Evolutionary conservation across 2,888 invertebrate genomes (phyloP).

Genomic region (Helicoverpa assulta): DNA sequence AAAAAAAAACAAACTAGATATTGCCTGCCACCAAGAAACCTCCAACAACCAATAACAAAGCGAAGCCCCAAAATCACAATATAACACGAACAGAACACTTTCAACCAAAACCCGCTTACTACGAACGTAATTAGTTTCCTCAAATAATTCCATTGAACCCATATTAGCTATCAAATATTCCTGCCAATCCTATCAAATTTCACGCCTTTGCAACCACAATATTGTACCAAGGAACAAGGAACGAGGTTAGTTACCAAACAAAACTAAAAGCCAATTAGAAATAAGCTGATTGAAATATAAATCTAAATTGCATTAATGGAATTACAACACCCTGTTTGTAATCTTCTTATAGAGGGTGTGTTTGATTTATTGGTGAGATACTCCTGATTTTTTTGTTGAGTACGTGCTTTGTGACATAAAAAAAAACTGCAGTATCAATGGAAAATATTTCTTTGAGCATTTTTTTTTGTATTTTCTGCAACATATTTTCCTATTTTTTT

Average conservation of each 20-base stretch:
- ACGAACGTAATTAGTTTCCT: neutral
- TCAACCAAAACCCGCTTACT: neutral
- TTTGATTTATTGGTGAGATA: neutral
- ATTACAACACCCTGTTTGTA: conserved; percentile 18
- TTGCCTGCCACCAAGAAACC: no score
- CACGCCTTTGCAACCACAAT: conserved; percentile 23
- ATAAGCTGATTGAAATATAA: conserved; percentile 53
- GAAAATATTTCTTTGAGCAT: no score
- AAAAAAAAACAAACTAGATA: no score
- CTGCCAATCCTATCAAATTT: conserved; percentile 33
- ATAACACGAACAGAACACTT: neutral
- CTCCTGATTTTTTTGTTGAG: conserved; percentile 1
- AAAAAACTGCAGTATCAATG: no score
- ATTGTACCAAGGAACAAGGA: conserved; percentile 23
- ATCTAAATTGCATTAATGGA: conserved; percentile 47
- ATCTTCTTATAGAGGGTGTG: conserved; percentile 28
- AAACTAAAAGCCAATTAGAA: conserved; percentile 30
- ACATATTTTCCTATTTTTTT: no score
- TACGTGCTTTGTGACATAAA: no score
- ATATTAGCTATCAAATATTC: conserved; percentile 13
- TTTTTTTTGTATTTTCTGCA: no score
- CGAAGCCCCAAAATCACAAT: neutral
- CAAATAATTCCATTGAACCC: neutral
- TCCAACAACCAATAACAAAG: no score
- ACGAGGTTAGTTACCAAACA: conserved; percentile 10